Conservation (phyloP, 2,113 vertebrate genomes). For the Tyto alba region DNA sequence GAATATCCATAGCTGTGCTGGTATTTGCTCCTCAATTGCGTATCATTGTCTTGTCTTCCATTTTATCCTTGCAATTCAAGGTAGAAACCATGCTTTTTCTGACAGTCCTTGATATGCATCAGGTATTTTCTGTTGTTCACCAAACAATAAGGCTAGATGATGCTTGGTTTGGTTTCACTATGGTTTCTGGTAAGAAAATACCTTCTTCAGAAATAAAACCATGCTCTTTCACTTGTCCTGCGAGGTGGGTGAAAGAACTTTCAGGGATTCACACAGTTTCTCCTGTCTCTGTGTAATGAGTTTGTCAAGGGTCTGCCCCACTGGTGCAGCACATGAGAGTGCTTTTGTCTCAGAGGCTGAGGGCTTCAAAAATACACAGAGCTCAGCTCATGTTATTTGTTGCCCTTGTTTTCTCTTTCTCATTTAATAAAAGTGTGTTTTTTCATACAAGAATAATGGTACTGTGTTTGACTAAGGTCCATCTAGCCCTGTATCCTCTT, state of each 20-base stretch:
- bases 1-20: neutral
- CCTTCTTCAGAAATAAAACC: neutral
- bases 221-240: neutral
- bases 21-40: neutral
- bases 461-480: neutral
- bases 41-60: fast-evolving
- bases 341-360: neutral
- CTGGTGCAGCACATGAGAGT: fast-evolving
- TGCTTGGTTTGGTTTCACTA: neutral
- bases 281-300: neutral
- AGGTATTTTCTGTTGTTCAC: neutral
- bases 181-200: neutral
- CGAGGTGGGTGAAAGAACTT: neutral
- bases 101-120: neutral
- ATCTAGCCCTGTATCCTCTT: neutral
- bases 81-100: neutral
- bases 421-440: neutral
- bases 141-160: neutral
- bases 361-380: neutral
- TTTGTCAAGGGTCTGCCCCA: neutral
- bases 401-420: neutral
- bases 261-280: neutral
- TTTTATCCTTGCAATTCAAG: neutral
- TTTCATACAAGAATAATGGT: neutral
- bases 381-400: neutral